Conservation (phyloP, 2,797 vertebrate species). For the Rhinoraja longicauda region DNA sequence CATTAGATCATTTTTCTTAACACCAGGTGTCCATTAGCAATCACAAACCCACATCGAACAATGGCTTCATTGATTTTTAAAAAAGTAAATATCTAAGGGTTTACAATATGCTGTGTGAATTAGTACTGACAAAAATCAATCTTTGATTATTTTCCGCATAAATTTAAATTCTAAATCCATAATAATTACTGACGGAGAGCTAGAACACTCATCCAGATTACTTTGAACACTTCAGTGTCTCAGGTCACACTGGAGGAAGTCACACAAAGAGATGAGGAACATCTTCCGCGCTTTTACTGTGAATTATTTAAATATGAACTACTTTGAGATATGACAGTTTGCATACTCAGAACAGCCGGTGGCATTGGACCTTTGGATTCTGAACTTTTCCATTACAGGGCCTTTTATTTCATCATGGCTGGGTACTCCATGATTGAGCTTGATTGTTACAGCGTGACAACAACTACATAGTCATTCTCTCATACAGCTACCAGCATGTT, state of each 20-base stretch:
- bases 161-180: conserved; percentile 10
- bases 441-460: neutral
- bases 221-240: neutral
- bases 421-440: neutral
- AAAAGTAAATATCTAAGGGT: neutral
- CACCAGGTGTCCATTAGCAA: conserved; percentile 5
- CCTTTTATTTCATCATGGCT: neutral
- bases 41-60: neutral
- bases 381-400: neutral
- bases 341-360: neutral
- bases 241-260: neutral
- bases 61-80: neutral
- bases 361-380: too few relatives aligned
- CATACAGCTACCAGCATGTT: neutral
- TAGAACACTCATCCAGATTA: neutral
- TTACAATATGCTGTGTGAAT: neutral
- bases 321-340: neutral
- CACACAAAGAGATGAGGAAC: neutral
- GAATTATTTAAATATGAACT: neutral
- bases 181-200: neutral
- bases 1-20: neutral
- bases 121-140: neutral
- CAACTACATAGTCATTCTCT: conserved; percentile 7
- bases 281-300: neutral
- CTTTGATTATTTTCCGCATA: neutral